Conservation (phyloP, 1,140 invertebrate genomes). For the Adelges cooleyi region DNA sequence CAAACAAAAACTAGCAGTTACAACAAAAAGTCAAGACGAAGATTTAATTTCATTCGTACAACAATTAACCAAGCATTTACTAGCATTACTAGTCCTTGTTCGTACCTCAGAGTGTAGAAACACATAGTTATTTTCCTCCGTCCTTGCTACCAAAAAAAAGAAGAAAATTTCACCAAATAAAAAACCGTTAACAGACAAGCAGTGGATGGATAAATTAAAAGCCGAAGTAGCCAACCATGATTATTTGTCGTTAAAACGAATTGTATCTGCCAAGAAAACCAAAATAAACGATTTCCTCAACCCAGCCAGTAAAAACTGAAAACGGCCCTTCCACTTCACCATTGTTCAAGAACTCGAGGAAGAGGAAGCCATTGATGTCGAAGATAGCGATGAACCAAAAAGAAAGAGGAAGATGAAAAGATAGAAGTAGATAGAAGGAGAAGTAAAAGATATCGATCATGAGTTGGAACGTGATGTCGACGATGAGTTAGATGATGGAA, state of each 20-base stretch:
- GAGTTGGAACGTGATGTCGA: constrained; percentile 40
- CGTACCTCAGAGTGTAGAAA: constrained; percentile 12
- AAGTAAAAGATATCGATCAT: constrained; percentile 43
- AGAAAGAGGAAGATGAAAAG: constrained; percentile 42
- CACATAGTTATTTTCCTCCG: constrained; percentile 8
- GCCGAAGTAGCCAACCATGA: not conserved
- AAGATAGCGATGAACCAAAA: constrained; percentile 38
- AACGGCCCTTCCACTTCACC: constrained; percentile 25
- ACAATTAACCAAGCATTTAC: constrained; percentile 8
- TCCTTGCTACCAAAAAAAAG: not conserved
- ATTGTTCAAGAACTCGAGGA: constrained; percentile 44
- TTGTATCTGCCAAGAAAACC: constrained; percentile 25
- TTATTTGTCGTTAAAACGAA: not conserved
- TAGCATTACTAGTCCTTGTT: constrained; percentile 5
- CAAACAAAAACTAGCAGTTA: not conserved
- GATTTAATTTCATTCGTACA: constrained; percentile 17
- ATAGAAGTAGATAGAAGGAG: no score
- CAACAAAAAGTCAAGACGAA: constrained; percentile 26
- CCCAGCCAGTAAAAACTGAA: constrained; percentile 1
- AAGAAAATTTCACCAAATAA: constrained; percentile 18
- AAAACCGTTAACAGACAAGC: constrained; percentile 30
- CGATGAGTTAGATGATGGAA: constrained; percentile 36
- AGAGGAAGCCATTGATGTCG: constrained; percentile 41
- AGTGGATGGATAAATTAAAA: constrained; percentile 14
- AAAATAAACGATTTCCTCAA: constrained; percentile 14